A percentile compares a stretch with the other conserved stretches of the same genome.
phyloP scores from a whole-genome alignment of 2,888 invertebrate genomes.

The Syritta pipiens region DNA sequence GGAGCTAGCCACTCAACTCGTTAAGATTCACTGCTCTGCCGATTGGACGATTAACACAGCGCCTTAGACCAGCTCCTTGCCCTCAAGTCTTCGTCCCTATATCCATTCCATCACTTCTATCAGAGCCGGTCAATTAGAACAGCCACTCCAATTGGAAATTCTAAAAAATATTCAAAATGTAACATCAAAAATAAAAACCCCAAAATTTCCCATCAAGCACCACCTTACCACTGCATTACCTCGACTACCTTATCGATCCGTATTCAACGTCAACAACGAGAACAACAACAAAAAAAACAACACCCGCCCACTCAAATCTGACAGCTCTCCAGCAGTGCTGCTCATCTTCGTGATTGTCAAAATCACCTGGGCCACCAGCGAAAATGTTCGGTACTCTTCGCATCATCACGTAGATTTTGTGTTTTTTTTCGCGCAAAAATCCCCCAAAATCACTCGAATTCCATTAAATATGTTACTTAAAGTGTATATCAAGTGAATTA shows the following conservation, averaged over 20 bases:
- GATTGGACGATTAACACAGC: too few relatives aligned
- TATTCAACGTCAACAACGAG: background rate
- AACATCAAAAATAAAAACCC: too few relatives aligned
- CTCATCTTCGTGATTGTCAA: conserved; percentile 61
- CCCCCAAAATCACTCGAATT: background rate
- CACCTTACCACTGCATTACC: background rate
- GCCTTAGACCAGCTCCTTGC: too few relatives aligned
- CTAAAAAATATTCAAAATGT: too few relatives aligned
- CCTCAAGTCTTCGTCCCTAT: too few relatives aligned
- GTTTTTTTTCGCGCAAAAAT: conserved; percentile 10
- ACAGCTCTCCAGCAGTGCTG: conserved; percentile 20
- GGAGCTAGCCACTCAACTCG: too few relatives aligned
- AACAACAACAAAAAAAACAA: background rate
- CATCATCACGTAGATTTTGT: conserved; percentile 15
- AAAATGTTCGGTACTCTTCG: conserved; percentile 31
- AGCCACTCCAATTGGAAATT: too few relatives aligned
- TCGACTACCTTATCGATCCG: background rate
- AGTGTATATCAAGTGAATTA: background rate
- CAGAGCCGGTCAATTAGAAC: too few relatives aligned
- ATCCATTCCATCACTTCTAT: too few relatives aligned
- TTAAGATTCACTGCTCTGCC: too few relatives aligned
- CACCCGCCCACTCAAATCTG: conserved; percentile 39
- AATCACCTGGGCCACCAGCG: conserved; percentile 60
- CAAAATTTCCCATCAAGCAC: too few relatives aligned
- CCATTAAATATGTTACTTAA: conserved; percentile 6